These are phyloP conservation scores for Tinea trinotella DNA, from an alignment of 2,888 invertebrate species.

Conservation along the genomic window DNA sequence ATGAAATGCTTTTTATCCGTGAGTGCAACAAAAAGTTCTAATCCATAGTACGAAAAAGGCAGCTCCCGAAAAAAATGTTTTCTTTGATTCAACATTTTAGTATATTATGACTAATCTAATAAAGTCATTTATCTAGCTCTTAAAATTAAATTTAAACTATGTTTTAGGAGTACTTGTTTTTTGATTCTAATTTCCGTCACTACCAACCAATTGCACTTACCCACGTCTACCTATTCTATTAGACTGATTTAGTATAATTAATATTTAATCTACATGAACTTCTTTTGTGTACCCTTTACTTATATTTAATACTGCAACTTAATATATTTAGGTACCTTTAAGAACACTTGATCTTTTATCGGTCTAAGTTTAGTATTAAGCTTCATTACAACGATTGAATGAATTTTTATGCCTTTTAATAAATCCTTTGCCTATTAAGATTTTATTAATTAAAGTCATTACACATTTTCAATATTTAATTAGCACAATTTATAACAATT, in stretches of 20 bases:
- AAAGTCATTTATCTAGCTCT: no score
- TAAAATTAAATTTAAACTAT: no score
- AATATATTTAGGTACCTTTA: constrained; percentile 11
- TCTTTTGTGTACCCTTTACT: constrained; percentile 11
- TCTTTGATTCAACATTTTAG: no score
- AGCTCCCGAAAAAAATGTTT: no score
- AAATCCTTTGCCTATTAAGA: constrained; percentile 26
- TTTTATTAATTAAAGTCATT: constrained; percentile 19
- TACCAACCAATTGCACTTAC: not conserved
- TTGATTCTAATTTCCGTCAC: no score
- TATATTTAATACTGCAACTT: constrained; percentile 12
- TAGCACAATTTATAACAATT: constrained; percentile 40
- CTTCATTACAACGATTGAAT: constrained; percentile 52
- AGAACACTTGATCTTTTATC: constrained; percentile 17
- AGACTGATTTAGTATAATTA: constrained; percentile 64
- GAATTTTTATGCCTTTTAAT: constrained; percentile 47
- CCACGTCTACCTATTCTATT: constrained; percentile 47
- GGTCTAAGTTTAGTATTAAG: constrained; percentile 33
- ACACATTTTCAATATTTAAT: constrained; percentile 51
- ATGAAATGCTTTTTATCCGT: no score
- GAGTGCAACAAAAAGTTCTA: no score
- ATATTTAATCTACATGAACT: constrained; percentile 38
- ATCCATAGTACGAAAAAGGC: no score
- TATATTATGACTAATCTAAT: no score
- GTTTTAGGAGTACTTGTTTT: no score